phyloP scores from a whole-genome alignment of 2,797 vertebrate species.

The Tangara arthus region DNA sequence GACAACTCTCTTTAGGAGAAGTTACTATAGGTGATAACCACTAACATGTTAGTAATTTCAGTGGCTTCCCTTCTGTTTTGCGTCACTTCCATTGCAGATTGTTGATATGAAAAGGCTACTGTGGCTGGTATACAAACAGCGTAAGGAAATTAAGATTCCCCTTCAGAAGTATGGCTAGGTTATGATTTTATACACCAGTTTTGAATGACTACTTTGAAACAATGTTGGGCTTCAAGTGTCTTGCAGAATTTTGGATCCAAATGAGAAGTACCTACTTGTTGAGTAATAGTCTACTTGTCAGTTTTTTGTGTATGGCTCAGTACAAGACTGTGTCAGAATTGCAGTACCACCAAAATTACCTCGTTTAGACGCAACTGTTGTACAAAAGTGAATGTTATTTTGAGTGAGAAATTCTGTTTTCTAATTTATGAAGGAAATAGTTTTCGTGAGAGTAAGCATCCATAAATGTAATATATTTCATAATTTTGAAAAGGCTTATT shows the following conservation, averaged over 20 bases:
- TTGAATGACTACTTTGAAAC: conserved; percentile 26
- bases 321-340: conserved; percentile 11
- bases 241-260: background rate
- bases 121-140: background rate
- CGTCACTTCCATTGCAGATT: background rate
- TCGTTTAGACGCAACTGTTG: conserved; percentile 10
- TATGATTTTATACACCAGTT: background rate
- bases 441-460: conserved; percentile 7
- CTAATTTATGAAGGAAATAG: background rate
- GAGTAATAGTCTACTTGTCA: background rate
- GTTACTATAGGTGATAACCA: background rate
- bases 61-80: background rate
- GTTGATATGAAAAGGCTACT: background rate
- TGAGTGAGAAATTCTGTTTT: conserved; percentile 12
- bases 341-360: background rate
- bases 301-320: conserved; percentile 16
- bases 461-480: background rate
- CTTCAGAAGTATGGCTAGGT: background rate
- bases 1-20: background rate
- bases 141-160: background rate
- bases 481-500: conserved; percentile 6
- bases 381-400: conserved; percentile 30
- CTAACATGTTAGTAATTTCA: background rate
- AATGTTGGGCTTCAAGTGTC: background rate
- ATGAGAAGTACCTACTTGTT: background rate